Evolutionary conservation across 2,797 vertebrate genomes (phyloP).

Genomic region (Emydoidea blandingii): DNA sequence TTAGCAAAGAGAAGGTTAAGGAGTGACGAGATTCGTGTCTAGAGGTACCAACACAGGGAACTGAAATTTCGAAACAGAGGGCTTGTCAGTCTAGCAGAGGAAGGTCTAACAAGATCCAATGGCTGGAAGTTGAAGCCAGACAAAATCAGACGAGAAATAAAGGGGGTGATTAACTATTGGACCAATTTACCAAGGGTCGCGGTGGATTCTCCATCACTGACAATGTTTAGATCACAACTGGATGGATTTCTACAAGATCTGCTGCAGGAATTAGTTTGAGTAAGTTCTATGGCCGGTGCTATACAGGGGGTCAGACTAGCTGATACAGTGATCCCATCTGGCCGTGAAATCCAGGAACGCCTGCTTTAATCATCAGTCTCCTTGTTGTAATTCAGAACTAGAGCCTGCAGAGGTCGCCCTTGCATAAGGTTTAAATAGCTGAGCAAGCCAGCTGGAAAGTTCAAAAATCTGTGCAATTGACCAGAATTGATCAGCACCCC

Average conservation of each 20-base stretch:
- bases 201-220: neutral
- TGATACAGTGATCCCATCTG: neutral
- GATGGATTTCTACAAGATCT: neutral
- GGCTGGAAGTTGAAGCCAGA: neutral
- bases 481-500: neutral
- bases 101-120: neutral
- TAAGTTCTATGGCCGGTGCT: neutral
- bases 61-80: neutral
- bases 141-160: neutral
- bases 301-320: neutral
- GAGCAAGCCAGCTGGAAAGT: neutral
- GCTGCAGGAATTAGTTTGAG: neutral
- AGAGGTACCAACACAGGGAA: neutral
- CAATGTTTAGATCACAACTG: neutral
- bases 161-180: neutral
- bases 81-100: neutral
- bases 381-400: neutral
- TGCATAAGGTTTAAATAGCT: conserved; percentile 63
- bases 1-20: too few relatives aligned
- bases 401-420: conserved; percentile 68
- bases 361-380: neutral
- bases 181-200: neutral
- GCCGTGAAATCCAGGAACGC: neutral
- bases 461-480: neutral
- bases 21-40: neutral